Percentiles rank a stretch among this genome's conserved stretches.
These are phyloP conservation scores for Caenorhabditis sp. DNA, from an alignment of 2,888 invertebrate genomes.

Conservation along the genomic window DNA sequence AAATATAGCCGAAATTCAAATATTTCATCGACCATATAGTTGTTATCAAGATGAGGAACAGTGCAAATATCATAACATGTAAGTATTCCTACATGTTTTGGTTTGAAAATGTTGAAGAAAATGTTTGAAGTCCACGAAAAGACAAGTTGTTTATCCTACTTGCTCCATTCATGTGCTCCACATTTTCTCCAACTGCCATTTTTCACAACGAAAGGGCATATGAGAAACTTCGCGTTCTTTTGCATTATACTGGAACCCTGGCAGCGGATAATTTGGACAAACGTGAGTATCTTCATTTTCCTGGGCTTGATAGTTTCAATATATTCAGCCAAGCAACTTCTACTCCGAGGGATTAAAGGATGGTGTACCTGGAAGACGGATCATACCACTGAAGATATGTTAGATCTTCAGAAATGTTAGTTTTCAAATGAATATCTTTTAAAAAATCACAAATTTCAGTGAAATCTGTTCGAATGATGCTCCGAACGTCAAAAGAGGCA, in stretches of 20 bases:
- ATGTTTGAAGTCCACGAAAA: conserved; percentile 42
- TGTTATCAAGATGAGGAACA: conserved; percentile 7
- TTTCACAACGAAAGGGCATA: conserved; percentile 41
- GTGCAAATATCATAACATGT: conserved; percentile 11
- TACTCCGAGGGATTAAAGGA: conserved; percentile 12
- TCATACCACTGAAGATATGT: background rate
- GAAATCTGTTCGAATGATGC: too few species aligned
- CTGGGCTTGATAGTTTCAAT: too few species aligned
- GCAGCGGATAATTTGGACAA: background rate
- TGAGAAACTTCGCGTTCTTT: conserved; percentile 27
- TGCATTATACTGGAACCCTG: conserved; percentile 17
- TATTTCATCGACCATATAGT: conserved; percentile 8
- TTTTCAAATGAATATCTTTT: background rate
- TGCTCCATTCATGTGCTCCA: conserved; percentile 41
- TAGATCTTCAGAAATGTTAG: background rate
- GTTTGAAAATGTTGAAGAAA: background rate
- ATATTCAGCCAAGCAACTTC: conserved; percentile 11
- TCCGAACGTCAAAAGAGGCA: too few species aligned
- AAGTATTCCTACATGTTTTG: background rate
- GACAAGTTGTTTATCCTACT: conserved; percentile 44
- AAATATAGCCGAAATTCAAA: conserved; percentile 2
- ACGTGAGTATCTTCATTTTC: too few species aligned
- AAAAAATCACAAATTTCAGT: background rate
- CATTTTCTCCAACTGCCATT: conserved; percentile 41
- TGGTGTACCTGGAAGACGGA: conserved; percentile 22